Base-by-base conservation (phyloP, 2,113 vertebrate genomes). In the Corvus cornix region DNA sequence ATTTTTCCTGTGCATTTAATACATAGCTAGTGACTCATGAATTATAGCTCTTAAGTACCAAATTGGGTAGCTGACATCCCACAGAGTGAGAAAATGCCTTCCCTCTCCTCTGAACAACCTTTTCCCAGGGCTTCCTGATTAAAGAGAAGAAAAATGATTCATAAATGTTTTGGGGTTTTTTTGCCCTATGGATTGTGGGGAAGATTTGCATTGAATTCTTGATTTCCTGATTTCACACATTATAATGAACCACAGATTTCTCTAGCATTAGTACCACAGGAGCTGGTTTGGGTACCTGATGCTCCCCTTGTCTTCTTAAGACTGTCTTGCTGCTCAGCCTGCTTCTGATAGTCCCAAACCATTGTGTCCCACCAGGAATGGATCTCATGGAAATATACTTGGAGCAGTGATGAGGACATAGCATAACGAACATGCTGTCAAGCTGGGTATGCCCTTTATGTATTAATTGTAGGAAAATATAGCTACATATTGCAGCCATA, bases 61-160 rank as follows among this genome's bases (percentile, higher is more conserved):
- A 46, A 62, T 60, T 52, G 43, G 37, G 59, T 84, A 68, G 77
- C 37, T 58, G 73, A 75, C 15, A 82, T 75, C 59, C 52, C 43
- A 90, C 18, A 53, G 79, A 69, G 58, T 62, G 75, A 90, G 78
- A 85, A 94, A 83, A 88, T 80, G 39, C 12, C 30, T 96, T 91
- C 30, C 43, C 15, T 86, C 30, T 89, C 33, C 59, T 72, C 49
- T 94, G 59, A 51, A 41, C 23, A 83, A 66, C 16, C 2, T 64
- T 82, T 89, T 51, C 18, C 41, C 39, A 48, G 26, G 31, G 33
- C 26, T 89, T 69, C 27, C 39, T 85, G 19, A 53, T 41, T 69
- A 68, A 91, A 39, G 18, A 78, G 23, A 64, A 85, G 24, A 62
- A 89, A 94, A 73, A 37, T 4, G 4, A 53, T 77, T 79, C 53